Evolutionary conservation across 2,113 vertebrate species (phyloP).

Genomic region (Lagopus muta): DNA sequence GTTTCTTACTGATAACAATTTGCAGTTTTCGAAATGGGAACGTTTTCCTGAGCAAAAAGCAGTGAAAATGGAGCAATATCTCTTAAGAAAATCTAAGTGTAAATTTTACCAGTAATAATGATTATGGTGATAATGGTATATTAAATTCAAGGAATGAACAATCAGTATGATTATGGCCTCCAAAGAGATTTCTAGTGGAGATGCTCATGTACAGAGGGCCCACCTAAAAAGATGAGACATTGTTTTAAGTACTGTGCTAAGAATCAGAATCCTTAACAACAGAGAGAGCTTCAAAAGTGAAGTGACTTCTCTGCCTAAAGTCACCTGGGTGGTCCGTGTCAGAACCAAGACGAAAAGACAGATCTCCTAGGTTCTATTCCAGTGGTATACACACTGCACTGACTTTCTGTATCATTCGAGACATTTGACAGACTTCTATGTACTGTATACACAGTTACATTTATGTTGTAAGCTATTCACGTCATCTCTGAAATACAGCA

Average conservation of each 20-base stretch:
- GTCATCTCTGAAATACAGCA: not conserved
- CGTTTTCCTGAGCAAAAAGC: not conserved
- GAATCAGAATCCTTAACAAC: not conserved
- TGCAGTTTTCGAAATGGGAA: not conserved
- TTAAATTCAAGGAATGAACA: not conserved
- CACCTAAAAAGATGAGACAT: not conserved
- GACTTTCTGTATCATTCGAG: not conserved
- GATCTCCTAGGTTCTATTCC: not conserved
- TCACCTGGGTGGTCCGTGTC: not conserved
- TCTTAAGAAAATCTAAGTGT: not conserved
- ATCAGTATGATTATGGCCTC: not conserved
- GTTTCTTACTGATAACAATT: not conserved
- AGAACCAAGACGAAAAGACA: not conserved
- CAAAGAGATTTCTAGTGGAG: not conserved
- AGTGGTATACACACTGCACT: not conserved
- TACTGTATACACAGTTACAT: not conserved
- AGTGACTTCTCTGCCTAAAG: not conserved
- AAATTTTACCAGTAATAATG: not conserved
- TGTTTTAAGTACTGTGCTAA: not conserved
- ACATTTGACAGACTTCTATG: not conserved
- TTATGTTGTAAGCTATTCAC: not conserved
- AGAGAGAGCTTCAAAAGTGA: not conserved
- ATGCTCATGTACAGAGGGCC: not conserved
- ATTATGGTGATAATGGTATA: not conserved
- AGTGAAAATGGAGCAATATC: not conserved